phyloP scores from a whole-genome alignment of 1,140 invertebrate species.

The Orius insidiosus region DNA sequence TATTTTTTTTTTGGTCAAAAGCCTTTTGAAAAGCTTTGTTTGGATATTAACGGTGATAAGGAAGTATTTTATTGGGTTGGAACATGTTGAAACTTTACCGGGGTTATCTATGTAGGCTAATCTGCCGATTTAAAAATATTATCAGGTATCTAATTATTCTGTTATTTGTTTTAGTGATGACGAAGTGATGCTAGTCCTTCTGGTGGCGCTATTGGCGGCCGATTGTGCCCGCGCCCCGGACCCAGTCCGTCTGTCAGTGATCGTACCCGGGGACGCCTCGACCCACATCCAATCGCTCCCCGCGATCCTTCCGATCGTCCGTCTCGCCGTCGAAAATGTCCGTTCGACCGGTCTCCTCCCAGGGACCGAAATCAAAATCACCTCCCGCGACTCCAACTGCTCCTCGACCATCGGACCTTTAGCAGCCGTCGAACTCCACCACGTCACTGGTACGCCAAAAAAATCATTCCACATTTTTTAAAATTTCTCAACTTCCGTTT shows the following conservation, averaged over 20 bases:
- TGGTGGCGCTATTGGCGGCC: slow-evolving; percentile 4
- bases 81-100: too few species aligned
- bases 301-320: slow-evolving; percentile 53
- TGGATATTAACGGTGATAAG: too few species aligned
- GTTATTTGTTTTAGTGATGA: too few species aligned
- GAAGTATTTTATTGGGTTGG: too few species aligned
- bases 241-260: slow-evolving; percentile 25
- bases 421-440: slow-evolving; percentile 61
- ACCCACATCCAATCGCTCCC: slow-evolving; percentile 33
- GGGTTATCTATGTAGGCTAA: too few species aligned
- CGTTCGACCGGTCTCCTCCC: slow-evolving; percentile 39
- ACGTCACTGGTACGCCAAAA: slow-evolving; percentile 38
- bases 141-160: too few species aligned
- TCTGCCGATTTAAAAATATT: too few species aligned
- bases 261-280: slow-evolving; percentile 43
- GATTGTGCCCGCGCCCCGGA: slow-evolving; percentile 1
- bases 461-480: too few species aligned
- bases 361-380: slow-evolving; percentile 45
- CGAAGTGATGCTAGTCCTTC: too few species aligned
- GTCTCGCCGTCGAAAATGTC: slow-evolving; percentile 48
- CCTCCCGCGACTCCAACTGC: slow-evolving; percentile 56
- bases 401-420: slow-evolving; percentile 60
- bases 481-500: too few species aligned
- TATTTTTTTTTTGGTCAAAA: too few species aligned
- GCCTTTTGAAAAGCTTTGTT: too few species aligned